These are phyloP conservation scores for Melanotaenia trifasciata DNA, from an alignment of 2,797 vertebrate genomes.

Conservation along the genomic window DNA sequence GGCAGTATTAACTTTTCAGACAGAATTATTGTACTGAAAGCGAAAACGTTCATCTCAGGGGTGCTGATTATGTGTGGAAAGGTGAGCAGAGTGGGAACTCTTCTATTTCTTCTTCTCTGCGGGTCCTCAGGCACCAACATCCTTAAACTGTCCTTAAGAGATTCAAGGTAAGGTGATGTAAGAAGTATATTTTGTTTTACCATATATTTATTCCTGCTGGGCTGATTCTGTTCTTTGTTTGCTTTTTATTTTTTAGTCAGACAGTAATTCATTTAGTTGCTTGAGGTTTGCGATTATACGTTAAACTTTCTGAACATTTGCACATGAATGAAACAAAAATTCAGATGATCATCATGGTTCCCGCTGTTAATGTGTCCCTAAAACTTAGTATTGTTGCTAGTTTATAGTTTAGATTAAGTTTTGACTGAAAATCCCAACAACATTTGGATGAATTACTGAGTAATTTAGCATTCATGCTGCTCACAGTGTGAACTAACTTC, in stretches of 20 bases:
- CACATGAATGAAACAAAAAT: neutral
- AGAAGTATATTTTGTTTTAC: neutral
- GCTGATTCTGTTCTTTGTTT: neutral
- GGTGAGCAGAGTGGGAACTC: slow-evolving; percentile 21
- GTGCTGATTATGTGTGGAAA: neutral
- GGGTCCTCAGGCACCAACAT: neutral
- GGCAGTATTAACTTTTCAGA: neutral
- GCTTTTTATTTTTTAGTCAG: neutral
- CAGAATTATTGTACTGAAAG: neutral
- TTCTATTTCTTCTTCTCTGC: neutral
- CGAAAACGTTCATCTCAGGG: neutral
- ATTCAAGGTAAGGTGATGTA: neutral
- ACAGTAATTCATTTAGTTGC: neutral
- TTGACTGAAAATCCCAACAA: neutral
- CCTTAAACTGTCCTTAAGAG: neutral
- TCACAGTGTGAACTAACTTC: no score
- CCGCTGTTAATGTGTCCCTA: no score
- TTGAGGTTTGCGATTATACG: neutral
- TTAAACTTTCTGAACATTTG: neutral
- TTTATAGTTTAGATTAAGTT: neutral
- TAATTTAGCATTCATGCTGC: no score
- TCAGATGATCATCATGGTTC: neutral
- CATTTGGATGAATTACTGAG: no score
- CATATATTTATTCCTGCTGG: neutral
- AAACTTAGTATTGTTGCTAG: neutral